Percentiles rank a stretch among this genome's conserved stretches.
These are phyloP conservation scores for Macropodus opercularis DNA, from an alignment of 2,797 vertebrate genomes.

Conservation along the genomic window DNA sequence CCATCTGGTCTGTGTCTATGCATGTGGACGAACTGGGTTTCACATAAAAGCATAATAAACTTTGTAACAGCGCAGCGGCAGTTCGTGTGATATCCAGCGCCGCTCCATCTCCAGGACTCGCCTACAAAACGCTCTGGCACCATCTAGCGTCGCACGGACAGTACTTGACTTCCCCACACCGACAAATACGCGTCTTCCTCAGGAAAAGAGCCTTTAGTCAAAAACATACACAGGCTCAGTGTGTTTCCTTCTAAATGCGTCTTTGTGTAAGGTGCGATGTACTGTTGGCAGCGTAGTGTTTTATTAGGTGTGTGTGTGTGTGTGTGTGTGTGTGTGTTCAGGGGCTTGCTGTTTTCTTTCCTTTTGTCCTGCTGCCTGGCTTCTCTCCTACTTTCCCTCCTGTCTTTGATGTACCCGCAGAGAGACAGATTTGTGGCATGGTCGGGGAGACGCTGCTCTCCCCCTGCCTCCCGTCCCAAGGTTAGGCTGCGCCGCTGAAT, in stretches of 20 bases:
- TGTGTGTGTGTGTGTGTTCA: conserved; percentile 25
- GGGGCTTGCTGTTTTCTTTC: conserved; percentile 1
- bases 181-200: neutral
- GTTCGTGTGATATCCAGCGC: neutral
- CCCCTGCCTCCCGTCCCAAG: conserved; percentile 18
- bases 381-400: conserved; percentile 43
- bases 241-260: conserved; percentile 10
- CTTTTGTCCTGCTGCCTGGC: conserved; percentile 25
- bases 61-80: neutral
- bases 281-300: conserved; percentile 1
- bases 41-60: neutral
- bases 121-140: conserved; percentile 61
- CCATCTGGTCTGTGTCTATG: neutral
- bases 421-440: conserved; percentile 59
- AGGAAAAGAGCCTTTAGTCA: neutral
- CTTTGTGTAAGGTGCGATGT: conserved; percentile 16
- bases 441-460: neutral
- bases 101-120: neutral
- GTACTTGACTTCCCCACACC: conserved; percentile 8
- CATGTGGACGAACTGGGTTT: neutral
- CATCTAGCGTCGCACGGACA: conserved; percentile 64
- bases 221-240: neutral
- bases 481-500: conserved; percentile 48
- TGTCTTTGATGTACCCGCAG: conserved; percentile 64
- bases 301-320: neutral